A percentile compares a stretch with the other conserved stretches of the same genome.
These are phyloP conservation scores for Stramonita haemastoma DNA, from an alignment of 2,888 invertebrate species.

Conservation along the genomic window DNA sequence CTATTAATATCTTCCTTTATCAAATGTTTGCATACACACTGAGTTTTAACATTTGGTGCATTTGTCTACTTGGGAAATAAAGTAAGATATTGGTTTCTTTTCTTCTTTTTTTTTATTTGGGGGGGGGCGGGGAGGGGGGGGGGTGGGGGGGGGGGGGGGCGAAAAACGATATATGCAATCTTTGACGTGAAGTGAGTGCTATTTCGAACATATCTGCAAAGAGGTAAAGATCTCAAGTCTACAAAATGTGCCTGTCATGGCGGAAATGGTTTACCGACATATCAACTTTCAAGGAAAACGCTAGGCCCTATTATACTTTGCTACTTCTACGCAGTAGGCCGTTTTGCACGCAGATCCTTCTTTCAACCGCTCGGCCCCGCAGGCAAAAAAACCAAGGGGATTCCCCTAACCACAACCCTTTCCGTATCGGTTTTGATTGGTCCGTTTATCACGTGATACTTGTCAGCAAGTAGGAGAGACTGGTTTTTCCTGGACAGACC, in stretches of 20 bases:
- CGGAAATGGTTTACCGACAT: not conserved
- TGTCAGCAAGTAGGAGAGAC: not conserved
- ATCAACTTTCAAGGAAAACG: not conserved
- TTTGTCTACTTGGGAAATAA: too few relatives aligned
- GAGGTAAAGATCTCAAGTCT: not conserved
- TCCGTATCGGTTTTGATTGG: constrained; percentile 23
- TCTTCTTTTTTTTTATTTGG: too few relatives aligned
- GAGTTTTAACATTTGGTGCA: too few relatives aligned
- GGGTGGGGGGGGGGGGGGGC: too few relatives aligned
- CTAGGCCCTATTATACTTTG: not conserved
- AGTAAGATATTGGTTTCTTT: too few relatives aligned
- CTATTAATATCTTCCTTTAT: too few relatives aligned
- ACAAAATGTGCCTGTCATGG: not conserved
- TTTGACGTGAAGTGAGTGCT: too few relatives aligned
- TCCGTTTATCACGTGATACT: not conserved
- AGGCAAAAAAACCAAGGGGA: constrained; percentile 35
- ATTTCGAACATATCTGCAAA: not conserved
- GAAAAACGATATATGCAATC: too few relatives aligned
- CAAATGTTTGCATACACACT: too few relatives aligned
- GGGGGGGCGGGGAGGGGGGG: too few relatives aligned
- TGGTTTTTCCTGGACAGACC: constrained; percentile 9
- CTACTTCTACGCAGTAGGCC: constrained; percentile 16
- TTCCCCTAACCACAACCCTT: constrained; percentile 19
- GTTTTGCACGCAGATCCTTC: not conserved
- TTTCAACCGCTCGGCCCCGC: not conserved